phyloP scores from a whole-genome alignment of 2,113 vertebrate genomes.

The Suncus etruscus region DNA sequence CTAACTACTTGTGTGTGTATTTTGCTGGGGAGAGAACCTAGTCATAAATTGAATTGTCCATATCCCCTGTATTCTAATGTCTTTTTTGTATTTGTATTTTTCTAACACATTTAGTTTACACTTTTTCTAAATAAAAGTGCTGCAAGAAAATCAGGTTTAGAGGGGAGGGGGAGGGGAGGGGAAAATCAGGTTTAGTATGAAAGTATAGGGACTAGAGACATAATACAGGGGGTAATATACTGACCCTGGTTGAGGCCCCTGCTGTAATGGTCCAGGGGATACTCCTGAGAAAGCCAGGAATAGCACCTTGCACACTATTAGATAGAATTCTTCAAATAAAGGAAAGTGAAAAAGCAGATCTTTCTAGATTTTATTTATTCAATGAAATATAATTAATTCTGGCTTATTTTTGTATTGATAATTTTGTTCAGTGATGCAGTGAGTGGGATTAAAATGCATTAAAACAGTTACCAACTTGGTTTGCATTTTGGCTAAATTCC shows the following conservation, averaged over 20 bases:
- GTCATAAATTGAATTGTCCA: too few relatives aligned
- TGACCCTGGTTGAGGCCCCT: too few relatives aligned
- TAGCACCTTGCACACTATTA: too few relatives aligned
- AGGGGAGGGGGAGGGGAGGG: too few relatives aligned
- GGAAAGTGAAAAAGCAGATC: too few relatives aligned
- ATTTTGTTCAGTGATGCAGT: neutral
- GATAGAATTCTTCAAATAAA: too few relatives aligned
- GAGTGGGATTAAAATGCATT: neutral
- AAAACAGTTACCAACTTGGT: neutral
- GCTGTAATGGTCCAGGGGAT: too few relatives aligned
- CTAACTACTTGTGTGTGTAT: neutral
- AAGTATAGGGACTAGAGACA: neutral
- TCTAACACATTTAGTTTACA: neutral
- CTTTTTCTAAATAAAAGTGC: neutral
- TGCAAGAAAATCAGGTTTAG: neutral
- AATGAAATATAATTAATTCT: neutral
- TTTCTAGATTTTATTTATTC: neutral
- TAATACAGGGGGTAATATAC: too few relatives aligned
- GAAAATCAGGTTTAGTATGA: neutral
- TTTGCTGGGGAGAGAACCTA: too few relatives aligned
- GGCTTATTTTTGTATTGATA: neutral
- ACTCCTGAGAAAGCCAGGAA: too few relatives aligned
- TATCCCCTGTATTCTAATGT: too few relatives aligned
- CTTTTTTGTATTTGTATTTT: neutral
- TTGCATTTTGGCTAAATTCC: slow-evolving; percentile 3